These are phyloP conservation scores for Oreonectes daqikongensis DNA, from an alignment of 2,797 vertebrate genomes.

Conservation along the genomic window DNA sequence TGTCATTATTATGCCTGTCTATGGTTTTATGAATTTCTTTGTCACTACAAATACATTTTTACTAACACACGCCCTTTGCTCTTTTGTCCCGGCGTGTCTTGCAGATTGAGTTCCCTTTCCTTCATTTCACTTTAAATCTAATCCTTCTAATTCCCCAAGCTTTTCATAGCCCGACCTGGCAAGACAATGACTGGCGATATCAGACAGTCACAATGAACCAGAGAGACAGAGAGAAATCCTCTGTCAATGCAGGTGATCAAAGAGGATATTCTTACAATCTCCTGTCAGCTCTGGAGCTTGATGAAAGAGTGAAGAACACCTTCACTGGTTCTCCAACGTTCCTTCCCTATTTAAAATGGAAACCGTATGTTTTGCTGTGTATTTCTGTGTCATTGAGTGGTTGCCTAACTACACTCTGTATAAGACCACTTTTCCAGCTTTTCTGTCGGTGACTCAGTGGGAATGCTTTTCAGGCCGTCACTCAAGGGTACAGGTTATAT, in stretches of 20 bases:
- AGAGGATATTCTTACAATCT: conserved; percentile 16
- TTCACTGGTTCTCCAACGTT: neutral
- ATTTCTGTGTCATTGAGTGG: conserved; percentile 1
- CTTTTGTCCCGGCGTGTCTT: neutral
- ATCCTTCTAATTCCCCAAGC: conserved; percentile 19
- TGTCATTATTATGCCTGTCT: neutral
- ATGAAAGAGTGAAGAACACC: conserved; percentile 5
- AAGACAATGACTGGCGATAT: conserved; percentile 23
- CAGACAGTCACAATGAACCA: conserved; percentile 25
- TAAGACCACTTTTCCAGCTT: conserved; percentile 13
- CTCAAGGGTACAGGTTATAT: conserved; percentile 16
- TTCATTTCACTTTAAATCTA: conserved; percentile 1
- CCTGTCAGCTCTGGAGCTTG: conserved; percentile 17
- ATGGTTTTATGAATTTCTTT: neutral
- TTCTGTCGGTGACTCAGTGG: neutral
- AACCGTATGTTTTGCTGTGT: neutral
- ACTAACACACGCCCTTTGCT: neutral
- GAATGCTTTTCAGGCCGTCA: conserved; percentile 17
- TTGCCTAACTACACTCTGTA: neutral
- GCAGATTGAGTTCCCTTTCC: neutral
- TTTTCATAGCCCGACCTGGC: neutral
- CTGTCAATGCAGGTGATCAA: conserved; percentile 38
- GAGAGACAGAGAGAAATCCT: conserved; percentile 8
- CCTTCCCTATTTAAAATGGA: neutral
- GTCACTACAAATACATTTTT: neutral